These are phyloP conservation scores for Drosophila putrida DNA, from an alignment of 2,888 invertebrate species.

Conservation along the genomic window DNA sequence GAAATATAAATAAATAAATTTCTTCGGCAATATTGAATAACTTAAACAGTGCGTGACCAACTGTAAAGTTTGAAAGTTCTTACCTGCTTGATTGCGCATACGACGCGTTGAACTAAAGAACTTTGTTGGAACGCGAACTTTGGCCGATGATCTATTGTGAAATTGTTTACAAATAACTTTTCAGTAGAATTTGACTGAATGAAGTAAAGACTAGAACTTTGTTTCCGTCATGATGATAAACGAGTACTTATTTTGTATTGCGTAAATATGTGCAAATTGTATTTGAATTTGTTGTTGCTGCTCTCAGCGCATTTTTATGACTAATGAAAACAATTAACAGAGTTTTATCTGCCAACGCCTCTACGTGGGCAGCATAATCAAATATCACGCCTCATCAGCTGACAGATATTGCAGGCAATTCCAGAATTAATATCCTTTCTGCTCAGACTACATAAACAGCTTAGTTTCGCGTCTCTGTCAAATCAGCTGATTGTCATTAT, in stretches of 20 bases:
- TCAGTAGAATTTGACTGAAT: constrained; percentile 3
- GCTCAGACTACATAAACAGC: constrained; percentile 37
- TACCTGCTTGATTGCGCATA: constrained; percentile 11
- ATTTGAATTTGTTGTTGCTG: constrained; percentile 35
- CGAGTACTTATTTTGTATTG: constrained; percentile 29
- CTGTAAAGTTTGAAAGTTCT: neutral
- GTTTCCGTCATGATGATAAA: constrained; percentile 40
- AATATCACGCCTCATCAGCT: constrained; percentile 28
- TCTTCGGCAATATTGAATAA: neutral
- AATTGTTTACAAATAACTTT: constrained; percentile 23
- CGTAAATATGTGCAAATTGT: constrained; percentile 45
- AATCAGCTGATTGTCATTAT: constrained; percentile 15
- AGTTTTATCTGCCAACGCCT: constrained; percentile 53
- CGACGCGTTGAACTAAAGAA: constrained; percentile 6
- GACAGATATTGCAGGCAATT: constrained; percentile 47
- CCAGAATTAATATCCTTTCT: constrained; percentile 38
- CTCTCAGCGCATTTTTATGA: constrained; percentile 43
- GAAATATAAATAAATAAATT: no score
- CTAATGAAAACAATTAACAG: constrained; percentile 74
- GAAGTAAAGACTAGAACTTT: constrained; percentile 16
- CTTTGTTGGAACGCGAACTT: constrained; percentile 29
- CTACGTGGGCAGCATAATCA: constrained; percentile 65
- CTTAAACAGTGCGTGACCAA: neutral
- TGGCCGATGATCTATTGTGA: constrained; percentile 32
- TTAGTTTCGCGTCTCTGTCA: neutral